Conservation (phyloP, 1,140 invertebrate genomes). For the Zaprionus inermis region DNA sequence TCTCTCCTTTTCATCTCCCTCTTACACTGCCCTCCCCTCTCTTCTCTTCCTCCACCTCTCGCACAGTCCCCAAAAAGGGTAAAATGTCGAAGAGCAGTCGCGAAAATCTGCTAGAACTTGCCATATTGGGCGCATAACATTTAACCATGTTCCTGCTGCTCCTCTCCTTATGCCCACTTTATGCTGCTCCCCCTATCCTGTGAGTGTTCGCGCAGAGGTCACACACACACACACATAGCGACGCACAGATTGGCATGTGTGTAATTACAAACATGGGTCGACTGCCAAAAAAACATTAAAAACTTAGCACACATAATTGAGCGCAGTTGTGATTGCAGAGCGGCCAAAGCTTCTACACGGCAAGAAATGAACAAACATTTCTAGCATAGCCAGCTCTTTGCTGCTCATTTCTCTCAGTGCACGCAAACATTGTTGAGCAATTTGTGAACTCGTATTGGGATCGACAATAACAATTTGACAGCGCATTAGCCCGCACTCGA, state of each 20-base stretch:
- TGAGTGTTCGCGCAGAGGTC: neutral
- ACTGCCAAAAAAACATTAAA: conserved; percentile 48
- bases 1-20: conserved; percentile 8
- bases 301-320: conserved; percentile 51
- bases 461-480: conserved; percentile 49
- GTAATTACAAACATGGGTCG: conserved; percentile 65
- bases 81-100: conserved; percentile 57
- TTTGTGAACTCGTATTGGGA: conserved; percentile 44
- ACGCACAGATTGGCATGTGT: neutral
- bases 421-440: conserved; percentile 51
- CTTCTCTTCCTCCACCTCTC: neutral
- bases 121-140: conserved; percentile 73
- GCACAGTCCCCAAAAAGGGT: conserved; percentile 58
- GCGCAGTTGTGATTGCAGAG: neutral
- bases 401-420: conserved; percentile 18
- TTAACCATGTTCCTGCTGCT: conserved; percentile 63
- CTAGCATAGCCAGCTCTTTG: too few species aligned
- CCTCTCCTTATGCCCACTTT: neutral
- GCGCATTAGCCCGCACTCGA: conserved; percentile 33
- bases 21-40: neutral
- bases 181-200: neutral
- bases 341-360: neutral
- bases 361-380: neutral
- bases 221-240: neutral
- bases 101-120: conserved; percentile 75